Evolutionary conservation across 2,113 vertebrate species (phyloP), one percentile per base, ranked within the genome.

Genomic region (Thalassarche chlororhynchos): DNA sequence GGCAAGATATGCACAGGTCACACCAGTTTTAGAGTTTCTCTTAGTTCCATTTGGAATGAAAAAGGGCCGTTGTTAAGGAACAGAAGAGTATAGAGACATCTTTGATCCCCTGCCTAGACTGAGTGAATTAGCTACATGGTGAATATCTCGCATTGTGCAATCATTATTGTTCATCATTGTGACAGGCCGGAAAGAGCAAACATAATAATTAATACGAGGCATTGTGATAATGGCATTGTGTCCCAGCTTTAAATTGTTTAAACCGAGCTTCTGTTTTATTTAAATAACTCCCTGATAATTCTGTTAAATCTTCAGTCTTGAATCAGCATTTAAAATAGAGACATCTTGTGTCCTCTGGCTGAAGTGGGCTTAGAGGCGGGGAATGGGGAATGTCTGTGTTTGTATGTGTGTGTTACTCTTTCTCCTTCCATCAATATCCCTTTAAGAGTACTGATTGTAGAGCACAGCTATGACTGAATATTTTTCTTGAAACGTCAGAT

Each of bases 51-150:
- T 61, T 68, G 36, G 61, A 82, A 44, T 31, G 0, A 1, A 79
- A 91, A 87, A 79, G 23, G 31, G 24, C n/a, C 0, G 1, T 69
- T 82, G 44, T 82, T 91, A 89, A 76, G 66, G 49, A 85, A 65
- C 2, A 62, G 75, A 55, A 40, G 65, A 80, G 44, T 57, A 66
- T 5, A 60, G 89, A 64, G 90, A 49, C 20, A 78, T 96, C 57
- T 91, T 91, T 95, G 92, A 94, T 96, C 76, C 61, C 60, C 36
- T 92, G 90, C 95, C 83, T 92, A 92, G 92, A 92, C 89, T 55
- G 61, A 78, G 79, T 20, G 80, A 89, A 86, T 90, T 90, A 87
- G 54, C 77, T 89, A 82, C 89, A 78, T 84, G 77, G 57, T 64
- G 89, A 84, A 11, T 93, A 69, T 91, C 91, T 92, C 21, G 1